A percentile compares a stretch with the other conserved stretches of the same genome.
phyloP scores from a whole-genome alignment of 1,140 invertebrate species.

The Triops cancriformis region DNA sequence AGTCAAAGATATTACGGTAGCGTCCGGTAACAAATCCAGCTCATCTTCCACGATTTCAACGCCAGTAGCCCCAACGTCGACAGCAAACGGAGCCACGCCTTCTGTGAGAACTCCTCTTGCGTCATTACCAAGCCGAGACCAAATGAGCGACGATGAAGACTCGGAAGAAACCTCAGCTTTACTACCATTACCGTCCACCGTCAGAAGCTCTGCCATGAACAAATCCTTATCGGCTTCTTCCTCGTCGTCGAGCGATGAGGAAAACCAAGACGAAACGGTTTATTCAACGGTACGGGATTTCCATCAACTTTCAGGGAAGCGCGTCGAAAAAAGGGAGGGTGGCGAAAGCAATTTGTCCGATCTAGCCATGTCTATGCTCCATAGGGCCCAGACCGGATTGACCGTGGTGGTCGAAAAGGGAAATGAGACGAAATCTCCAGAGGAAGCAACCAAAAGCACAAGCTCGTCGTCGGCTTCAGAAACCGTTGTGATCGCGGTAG shows the following conservation, averaged over 20 bases:
- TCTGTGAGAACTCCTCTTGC: background rate
- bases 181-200: background rate
- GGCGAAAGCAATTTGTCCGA: background rate
- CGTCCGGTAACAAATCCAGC: background rate
- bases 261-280: background rate
- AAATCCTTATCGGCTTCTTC: background rate
- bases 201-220: background rate
- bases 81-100: background rate
- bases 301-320: background rate
- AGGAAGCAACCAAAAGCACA: background rate
- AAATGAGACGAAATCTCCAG: background rate
- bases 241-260: background rate
- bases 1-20: slow-evolving; percentile 14
- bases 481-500: background rate
- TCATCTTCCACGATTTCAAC: background rate
- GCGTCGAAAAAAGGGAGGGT: background rate
- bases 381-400: background rate
- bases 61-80: background rate
- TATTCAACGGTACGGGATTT: background rate
- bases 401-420: background rate
- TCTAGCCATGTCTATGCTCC: background rate
- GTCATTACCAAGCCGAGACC: background rate
- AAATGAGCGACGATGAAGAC: background rate
- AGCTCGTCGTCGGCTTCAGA: background rate
- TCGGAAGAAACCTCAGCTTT: slow-evolving; percentile 13